Base-by-base conservation (phyloP, 2,113 vertebrate genomes). In the Heterocephalus glaber region DNA sequence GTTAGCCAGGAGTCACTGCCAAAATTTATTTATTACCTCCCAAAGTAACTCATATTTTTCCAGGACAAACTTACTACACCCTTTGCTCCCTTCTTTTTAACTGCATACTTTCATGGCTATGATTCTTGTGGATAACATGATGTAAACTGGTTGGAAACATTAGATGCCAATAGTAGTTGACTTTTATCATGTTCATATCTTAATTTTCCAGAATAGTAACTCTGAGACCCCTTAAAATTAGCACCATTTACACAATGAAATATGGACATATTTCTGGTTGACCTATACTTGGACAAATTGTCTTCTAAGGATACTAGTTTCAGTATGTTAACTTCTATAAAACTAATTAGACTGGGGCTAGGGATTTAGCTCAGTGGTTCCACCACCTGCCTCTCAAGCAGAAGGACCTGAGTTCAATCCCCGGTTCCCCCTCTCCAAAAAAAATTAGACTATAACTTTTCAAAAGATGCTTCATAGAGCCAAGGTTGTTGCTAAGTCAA, bases 1-100 rank as follows among this genome's bases (percentile, higher is more conserved):
- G 49, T 87, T 26, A 12, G 44, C 72, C 89, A 91, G 93, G 61
- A 93, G 35, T 95, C 49, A 89, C 26, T 95, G 70, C 66, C 95
- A 93, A 97, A 94, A 70, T 87, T 90, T 93, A 85, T 54, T 63
- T 94, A 87, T 58, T 97, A 30, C 30, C 63, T 97, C 60, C 20
- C 68, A 93, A 88, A 90, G 35, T 92, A 93, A 90, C 28, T 90
- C 41, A 60, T 74, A 68, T 89, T 94, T 92, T 97, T 92, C 38
- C 60, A 93, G 58, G 33, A 90, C 80, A 94, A 92, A 49, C 44
- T 77, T 90, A 74, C 52, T 89, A 47, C 41, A 66, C 44, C 1
- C n/a, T 90, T 95, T 83, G 61, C 12, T 83, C n/a, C 70, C 54
- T 86, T 93, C 68, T 63, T 89, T 95, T 77, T 33, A 90, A 87